A percentile compares a stretch with the other conserved stretches of the same genome.
Evolutionary conservation across 1,140 invertebrate genomes (phyloP).

Genomic region (Leptestheria dahalacensis): DNA sequence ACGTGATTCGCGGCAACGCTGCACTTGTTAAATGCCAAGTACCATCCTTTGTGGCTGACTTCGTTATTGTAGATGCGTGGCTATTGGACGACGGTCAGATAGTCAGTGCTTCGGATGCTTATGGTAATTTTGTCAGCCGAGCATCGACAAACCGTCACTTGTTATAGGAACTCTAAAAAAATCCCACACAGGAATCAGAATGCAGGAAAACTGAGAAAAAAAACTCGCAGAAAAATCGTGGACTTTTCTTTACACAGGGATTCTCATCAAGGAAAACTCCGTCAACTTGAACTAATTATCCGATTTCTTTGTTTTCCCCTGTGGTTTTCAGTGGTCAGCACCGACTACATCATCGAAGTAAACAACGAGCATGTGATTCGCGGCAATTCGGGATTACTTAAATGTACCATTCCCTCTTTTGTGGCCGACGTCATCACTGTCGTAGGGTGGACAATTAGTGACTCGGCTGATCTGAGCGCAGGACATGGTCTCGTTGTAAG

Average conservation of each 20-base stretch:
- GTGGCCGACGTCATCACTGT: constrained; percentile 72
- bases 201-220: not conserved
- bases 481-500: constrained; percentile 21
- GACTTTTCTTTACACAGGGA: not conserved
- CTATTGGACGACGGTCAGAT: constrained; percentile 44
- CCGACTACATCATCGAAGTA: constrained; percentile 63
- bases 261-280: not conserved
- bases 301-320: not conserved
- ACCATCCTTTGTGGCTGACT: constrained; percentile 80
- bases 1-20: constrained; percentile 80
- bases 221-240: not conserved
- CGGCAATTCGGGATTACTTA: constrained; percentile 71
- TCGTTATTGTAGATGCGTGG: constrained; percentile 78
- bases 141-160: too few relatives aligned
- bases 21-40: constrained; percentile 87
- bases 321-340: constrained; percentile 49
- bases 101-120: constrained; percentile 41
- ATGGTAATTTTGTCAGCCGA: constrained; percentile 40
- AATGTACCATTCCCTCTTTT: constrained; percentile 73
- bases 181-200: too few relatives aligned
- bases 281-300: too few relatives aligned
- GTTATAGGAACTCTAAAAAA: too few relatives aligned
- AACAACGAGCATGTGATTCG: constrained; percentile 73
- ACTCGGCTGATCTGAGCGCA: constrained; percentile 40
- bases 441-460: constrained; percentile 57